A percentile compares a stretch with the other conserved stretches of the same genome.
Conservation (phyloP, 2,797 vertebrate species). For the Amphiprion clarkii region DNA sequence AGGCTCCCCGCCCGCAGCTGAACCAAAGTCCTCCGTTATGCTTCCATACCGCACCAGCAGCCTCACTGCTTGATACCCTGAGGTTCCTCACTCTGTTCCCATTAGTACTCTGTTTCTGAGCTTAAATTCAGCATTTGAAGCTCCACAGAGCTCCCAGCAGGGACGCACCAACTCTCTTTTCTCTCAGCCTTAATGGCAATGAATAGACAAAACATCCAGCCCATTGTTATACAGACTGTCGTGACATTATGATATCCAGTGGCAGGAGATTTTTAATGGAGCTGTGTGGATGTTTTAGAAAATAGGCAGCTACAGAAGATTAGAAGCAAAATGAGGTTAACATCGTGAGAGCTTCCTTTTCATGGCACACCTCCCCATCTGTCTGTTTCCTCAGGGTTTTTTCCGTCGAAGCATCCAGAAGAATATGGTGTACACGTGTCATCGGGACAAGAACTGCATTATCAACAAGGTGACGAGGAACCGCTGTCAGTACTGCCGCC, state of each 20-base stretch:
- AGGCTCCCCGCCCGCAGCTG: slow-evolving; percentile 2
- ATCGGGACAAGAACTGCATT: slow-evolving; percentile 98
- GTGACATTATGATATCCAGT: slow-evolving; percentile 38
- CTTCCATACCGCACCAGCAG: slow-evolving; percentile 33
- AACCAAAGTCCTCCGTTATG: slow-evolving; percentile 47
- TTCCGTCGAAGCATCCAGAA: slow-evolving; percentile 98
- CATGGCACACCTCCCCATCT: slow-evolving; percentile 18
- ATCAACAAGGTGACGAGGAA: slow-evolving; percentile 99
- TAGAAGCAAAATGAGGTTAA: slow-evolving; percentile 49
- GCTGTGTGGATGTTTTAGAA: slow-evolving; percentile 37
- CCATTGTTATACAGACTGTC: slow-evolving; percentile 33
- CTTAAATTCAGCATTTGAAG: slow-evolving; percentile 64
- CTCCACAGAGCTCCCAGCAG: slow-evolving; percentile 52
- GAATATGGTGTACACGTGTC: slow-evolving; percentile 99
- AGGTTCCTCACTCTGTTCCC: slow-evolving; percentile 46
- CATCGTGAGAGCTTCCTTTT: slow-evolving; percentile 20
- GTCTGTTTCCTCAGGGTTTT: slow-evolving; percentile 89
- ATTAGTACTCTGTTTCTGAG: slow-evolving; percentile 37
- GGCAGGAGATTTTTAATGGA: slow-evolving; percentile 35
- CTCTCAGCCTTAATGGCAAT: slow-evolving; percentile 40
- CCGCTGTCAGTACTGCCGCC: slow-evolving; percentile 97
- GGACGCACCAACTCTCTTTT: slow-evolving; percentile 22
- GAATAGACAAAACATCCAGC: slow-evolving; percentile 34
- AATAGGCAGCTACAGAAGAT: slow-evolving; percentile 32
- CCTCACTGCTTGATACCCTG: slow-evolving; percentile 49